Percentiles rank a stretch among this genome's conserved stretches.
Conservation (phyloP, 2,113 vertebrate genomes). For the Abramis brama region DNA sequence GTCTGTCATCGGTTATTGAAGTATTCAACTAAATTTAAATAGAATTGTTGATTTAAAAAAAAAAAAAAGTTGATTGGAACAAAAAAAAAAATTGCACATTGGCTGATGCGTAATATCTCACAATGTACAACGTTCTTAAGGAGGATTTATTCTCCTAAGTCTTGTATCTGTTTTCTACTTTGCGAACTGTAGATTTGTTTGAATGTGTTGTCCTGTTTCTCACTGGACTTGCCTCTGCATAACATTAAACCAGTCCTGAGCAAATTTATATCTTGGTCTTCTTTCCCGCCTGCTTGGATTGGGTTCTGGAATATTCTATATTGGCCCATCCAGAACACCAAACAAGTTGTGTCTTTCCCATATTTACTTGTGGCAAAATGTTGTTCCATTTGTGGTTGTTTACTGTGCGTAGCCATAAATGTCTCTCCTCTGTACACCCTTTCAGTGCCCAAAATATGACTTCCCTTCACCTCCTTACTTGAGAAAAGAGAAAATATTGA, state of each 20-base stretch:
- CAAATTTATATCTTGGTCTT: conserved; percentile 63
- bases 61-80: too few relatives aligned
- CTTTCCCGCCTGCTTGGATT: conserved; percentile 60
- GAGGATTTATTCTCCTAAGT: not conserved
- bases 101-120: not conserved
- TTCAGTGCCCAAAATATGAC: conserved; percentile 75
- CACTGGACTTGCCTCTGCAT: conserved; percentile 44
- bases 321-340: conserved; percentile 68
- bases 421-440: conserved; percentile 73
- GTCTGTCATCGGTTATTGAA: too few relatives aligned
- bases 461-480: conserved; percentile 65
- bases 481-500: conserved; percentile 74
- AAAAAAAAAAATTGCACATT: too few relatives aligned
- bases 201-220: conserved; percentile 42
- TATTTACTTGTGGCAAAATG: conserved; percentile 75
- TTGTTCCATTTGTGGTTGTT: conserved; percentile 82
- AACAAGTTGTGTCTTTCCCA: conserved; percentile 79
- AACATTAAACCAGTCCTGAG: conserved; percentile 57
- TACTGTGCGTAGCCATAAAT: conserved; percentile 73
- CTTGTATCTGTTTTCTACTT: not conserved
- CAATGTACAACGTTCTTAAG: not conserved
- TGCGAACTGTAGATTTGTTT: not conserved
- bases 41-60: too few relatives aligned
- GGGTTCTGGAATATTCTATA: conserved; percentile 78
- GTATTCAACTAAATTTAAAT: too few relatives aligned